Conservation (phyloP, 2,888 invertebrate species). For the Bembecia ichneumoniformis region DNA sequence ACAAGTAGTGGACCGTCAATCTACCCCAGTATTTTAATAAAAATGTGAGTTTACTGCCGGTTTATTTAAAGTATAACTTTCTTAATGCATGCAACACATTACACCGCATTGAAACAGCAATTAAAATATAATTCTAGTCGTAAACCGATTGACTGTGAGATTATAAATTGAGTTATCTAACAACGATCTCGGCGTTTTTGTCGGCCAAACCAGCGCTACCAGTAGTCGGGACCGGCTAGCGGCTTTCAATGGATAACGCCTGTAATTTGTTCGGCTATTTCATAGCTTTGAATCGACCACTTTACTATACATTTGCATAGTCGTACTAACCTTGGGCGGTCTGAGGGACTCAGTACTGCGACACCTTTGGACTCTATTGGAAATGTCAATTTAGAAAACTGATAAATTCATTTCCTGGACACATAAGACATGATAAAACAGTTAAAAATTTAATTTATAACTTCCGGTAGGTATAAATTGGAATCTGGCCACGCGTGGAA, state of each 20-base stretch:
- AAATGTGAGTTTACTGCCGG: too few species aligned
- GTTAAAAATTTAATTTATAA: too few species aligned
- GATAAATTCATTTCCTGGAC: too few species aligned
- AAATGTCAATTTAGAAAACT: too few species aligned
- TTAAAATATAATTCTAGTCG: background rate
- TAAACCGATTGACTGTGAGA: conserved; percentile 10
- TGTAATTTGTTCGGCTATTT: background rate
- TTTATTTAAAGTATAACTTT: too few species aligned
- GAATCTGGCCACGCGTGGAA: too few species aligned
- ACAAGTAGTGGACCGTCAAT: too few species aligned
- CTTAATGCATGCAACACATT: too few species aligned
- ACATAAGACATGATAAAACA: too few species aligned
- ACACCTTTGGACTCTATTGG: background rate
- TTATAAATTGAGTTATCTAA: conserved; percentile 18
- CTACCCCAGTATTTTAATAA: too few species aligned
- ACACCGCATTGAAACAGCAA: background rate
- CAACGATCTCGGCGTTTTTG: conserved; percentile 18
- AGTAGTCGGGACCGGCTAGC: conserved; percentile 16
- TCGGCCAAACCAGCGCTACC: conserved; percentile 22
- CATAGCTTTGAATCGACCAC: background rate
- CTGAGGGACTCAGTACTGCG: conserved; percentile 2
- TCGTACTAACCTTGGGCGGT: conserved; percentile 27
- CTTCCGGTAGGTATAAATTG: too few species aligned
- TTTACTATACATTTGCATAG: conserved; percentile 24
- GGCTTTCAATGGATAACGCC: background rate